Evolutionary conservation across 2,888 invertebrate genomes (phyloP).

Genomic region (Pachydiplax longipennis): DNA sequence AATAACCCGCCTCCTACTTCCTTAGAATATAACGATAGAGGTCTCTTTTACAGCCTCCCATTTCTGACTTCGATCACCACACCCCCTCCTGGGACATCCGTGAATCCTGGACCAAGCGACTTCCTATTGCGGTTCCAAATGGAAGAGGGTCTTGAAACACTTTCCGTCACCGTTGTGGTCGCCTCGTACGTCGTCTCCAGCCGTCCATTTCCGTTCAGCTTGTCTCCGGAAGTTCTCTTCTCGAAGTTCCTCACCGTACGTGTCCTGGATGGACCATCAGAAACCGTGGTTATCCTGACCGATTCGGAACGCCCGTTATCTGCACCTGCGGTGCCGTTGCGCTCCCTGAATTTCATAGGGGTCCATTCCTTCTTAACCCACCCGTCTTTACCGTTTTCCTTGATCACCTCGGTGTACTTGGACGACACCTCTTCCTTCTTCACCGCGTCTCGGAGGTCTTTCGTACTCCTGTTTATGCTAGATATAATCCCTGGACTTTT

Average conservation of each 20-base stretch:
- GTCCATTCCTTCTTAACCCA: slow-evolving; percentile 62
- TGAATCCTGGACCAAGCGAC: slow-evolving; percentile 64
- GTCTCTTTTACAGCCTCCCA: neutral
- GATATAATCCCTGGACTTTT: slow-evolving; percentile 89
- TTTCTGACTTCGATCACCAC: slow-evolving; percentile 70
- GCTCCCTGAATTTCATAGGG: slow-evolving; percentile 60
- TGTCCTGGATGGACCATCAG: slow-evolving; percentile 74
- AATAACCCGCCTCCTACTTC: neutral
- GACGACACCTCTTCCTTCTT: slow-evolving; percentile 54
- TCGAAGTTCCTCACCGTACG: slow-evolving; percentile 74
- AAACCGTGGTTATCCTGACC: slow-evolving; percentile 72
- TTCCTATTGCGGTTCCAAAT: slow-evolving; percentile 54
- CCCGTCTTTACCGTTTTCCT: slow-evolving; percentile 61
- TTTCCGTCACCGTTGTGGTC: slow-evolving; percentile 74
- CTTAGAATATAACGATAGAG: neutral
- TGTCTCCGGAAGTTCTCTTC: slow-evolving; percentile 73
- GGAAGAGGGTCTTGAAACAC: slow-evolving; percentile 55
- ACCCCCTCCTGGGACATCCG: slow-evolving; percentile 60
- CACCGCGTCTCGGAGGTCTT: slow-evolving; percentile 73
- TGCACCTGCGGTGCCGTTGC: slow-evolving; percentile 63
- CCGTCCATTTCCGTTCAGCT: slow-evolving; percentile 63
- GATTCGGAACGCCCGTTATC: slow-evolving; percentile 76
- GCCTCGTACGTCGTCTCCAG: slow-evolving; percentile 73
- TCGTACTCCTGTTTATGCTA: slow-evolving; percentile 83
- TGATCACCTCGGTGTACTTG: slow-evolving; percentile 45